Percentiles rank a stretch among this genome's conserved stretches.
phyloP scores from a whole-genome alignment of 1,140 invertebrate species.

The Solenopsis invicta region DNA sequence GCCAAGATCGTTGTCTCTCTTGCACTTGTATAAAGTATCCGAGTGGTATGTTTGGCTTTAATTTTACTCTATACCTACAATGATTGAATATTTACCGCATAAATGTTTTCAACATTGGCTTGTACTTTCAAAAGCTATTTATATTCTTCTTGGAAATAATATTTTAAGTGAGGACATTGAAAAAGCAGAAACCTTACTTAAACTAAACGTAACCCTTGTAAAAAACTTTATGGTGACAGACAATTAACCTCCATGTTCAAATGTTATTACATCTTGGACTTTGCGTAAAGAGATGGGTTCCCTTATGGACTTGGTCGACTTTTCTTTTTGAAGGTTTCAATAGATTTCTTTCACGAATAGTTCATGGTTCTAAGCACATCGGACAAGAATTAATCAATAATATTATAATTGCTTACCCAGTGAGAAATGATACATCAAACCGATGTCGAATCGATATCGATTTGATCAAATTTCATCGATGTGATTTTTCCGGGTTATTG shows the following conservation, averaged over 20 bases:
- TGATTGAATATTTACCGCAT: background rate
- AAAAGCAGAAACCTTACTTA: constrained; percentile 18
- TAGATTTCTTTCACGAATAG: constrained; percentile 6
- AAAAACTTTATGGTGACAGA: background rate
- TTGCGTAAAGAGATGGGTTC: constrained; percentile 18
- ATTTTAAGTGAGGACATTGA: constrained; percentile 2
- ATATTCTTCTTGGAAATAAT: constrained; percentile 20
- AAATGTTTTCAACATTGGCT: constrained; percentile 20
- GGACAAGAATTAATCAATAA: constrained; percentile 21
- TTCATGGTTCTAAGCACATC: constrained; percentile 21
- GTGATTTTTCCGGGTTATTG: no score
- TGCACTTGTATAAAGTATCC: constrained; percentile 27
- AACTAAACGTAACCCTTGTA: background rate
- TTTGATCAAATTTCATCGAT: no score
- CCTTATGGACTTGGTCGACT: background rate
- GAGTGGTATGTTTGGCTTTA: constrained; percentile 15
- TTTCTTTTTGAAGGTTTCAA: constrained; percentile 1
- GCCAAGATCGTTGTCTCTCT: constrained; percentile 6
- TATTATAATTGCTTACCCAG: background rate
- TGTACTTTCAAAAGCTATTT: constrained; percentile 20
- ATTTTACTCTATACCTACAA: constrained; percentile 25
- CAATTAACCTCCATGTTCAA: constrained; percentile 3
- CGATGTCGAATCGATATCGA: no score
- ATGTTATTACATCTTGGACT: constrained; percentile 14
- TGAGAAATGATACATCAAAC: no score